A percentile compares a stretch with the other conserved stretches of the same genome.
Evolutionary conservation across 2,113 vertebrate species (phyloP).

Genomic region (Centropus unirufus): DNA sequence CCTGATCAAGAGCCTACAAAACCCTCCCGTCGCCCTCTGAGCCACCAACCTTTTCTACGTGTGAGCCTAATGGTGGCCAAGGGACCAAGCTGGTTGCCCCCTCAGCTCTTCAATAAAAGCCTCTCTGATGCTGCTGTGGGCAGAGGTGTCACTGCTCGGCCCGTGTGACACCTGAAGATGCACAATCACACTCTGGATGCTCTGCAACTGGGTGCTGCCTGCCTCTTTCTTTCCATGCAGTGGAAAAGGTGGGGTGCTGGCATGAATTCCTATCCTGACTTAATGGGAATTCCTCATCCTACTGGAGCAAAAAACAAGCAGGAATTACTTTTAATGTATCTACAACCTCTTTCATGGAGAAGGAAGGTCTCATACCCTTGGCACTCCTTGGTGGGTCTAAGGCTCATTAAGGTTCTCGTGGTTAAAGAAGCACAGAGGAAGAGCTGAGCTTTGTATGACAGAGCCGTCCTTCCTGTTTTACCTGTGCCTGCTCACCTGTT

Average conservation of each 20-base stretch:
- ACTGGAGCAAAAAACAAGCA: conserved; percentile 50
- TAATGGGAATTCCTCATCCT: conserved; percentile 31
- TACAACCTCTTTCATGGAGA: background rate
- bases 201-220: background rate
- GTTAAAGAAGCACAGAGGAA: background rate
- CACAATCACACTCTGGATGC: fast-evolving
- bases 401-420: background rate
- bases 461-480: background rate
- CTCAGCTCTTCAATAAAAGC: background rate
- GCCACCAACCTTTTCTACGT: fast-evolving
- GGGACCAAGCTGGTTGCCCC: background rate
- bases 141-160: fast-evolving
- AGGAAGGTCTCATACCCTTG: conserved; percentile 38
- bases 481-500: background rate
- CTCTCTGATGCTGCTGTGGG: background rate
- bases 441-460: background rate
- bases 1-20: background rate
- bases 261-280: background rate
- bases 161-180: fast-evolving
- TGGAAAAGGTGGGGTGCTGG: background rate
- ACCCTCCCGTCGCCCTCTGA: fast-evolving
- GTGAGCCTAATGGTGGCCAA: background rate
- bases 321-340: conserved; percentile 45
- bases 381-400: conserved; percentile 43
- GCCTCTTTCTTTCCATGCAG: background rate